Evolutionary conservation across 2,888 invertebrate genomes (phyloP).

Genomic region (Papilio elwesi): DNA sequence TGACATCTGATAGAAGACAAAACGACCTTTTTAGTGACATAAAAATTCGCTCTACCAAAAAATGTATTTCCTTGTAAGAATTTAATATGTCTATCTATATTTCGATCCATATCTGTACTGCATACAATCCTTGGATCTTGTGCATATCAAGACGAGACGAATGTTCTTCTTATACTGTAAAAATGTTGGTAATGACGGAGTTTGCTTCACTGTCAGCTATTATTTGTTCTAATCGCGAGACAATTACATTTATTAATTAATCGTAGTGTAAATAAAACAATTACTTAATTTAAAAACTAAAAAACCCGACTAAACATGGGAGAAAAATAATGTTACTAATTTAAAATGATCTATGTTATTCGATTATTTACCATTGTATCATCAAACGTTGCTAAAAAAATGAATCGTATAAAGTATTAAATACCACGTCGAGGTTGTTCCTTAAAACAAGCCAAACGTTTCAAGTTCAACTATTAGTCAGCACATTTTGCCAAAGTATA

Average conservation of each 20-base stretch:
- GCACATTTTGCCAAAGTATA: slow-evolving; percentile 3
- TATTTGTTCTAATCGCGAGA: too few species aligned
- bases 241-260: too few species aligned
- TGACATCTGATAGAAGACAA: background rate
- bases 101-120: background rate
- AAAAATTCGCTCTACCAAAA: background rate
- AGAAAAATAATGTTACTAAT: too few species aligned
- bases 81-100: slow-evolving; percentile 6
- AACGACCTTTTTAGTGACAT: background rate
- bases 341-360: background rate
- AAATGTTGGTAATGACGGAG: too few species aligned
- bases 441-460: slow-evolving; percentile 3
- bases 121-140: background rate
- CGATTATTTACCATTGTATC: background rate
- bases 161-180: background rate
- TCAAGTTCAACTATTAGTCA: background rate
- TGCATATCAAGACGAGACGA: background rate
- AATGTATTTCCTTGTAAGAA: background rate
- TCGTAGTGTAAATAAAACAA: too few species aligned
- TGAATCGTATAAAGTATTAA: background rate
- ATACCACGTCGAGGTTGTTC: background rate
- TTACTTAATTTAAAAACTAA: too few species aligned
- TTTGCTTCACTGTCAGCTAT: too few species aligned
- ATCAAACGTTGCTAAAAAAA: background rate
- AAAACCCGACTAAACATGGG: too few species aligned